Percentiles rank a stretch among this genome's conserved stretches.
Conservation (phyloP, 2,797 vertebrate species). For the Parauchenoglanis punctatus region DNA sequence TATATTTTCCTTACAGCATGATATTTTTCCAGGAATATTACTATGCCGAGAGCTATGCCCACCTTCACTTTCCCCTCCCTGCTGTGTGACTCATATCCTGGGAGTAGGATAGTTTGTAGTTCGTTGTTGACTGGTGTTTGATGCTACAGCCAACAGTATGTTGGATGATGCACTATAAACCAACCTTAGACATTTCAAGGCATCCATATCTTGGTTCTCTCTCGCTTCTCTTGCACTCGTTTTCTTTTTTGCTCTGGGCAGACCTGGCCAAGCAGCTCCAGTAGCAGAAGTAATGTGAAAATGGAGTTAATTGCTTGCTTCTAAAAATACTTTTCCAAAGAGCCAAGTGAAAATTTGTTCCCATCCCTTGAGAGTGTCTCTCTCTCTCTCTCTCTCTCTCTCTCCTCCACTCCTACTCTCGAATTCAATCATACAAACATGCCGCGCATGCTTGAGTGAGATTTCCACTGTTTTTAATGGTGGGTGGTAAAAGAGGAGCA, state of each 20-base stretch:
- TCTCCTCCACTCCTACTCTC: not conserved
- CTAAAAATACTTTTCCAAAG: slow-evolving; percentile 70
- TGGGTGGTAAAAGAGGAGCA: slow-evolving; percentile 13
- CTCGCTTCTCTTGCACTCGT: not conserved
- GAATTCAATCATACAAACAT: slow-evolving; percentile 27
- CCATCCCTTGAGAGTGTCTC: slow-evolving; percentile 3
- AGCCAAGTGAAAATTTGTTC: slow-evolving; percentile 59
- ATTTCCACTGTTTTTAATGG: slow-evolving; percentile 16
- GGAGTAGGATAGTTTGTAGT: slow-evolving; percentile 17
- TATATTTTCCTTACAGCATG: not conserved
- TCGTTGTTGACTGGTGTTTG: not conserved
- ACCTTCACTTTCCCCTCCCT: not conserved
- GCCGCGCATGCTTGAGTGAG: not conserved
- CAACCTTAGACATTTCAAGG: not conserved
- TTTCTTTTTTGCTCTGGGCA: not conserved
- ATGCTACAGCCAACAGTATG: slow-evolving; percentile 5
- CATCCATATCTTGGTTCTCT: not conserved
- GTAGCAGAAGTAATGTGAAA: slow-evolving; percentile 62
- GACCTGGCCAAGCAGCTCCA: slow-evolving; percentile 48
- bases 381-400: not conserved
- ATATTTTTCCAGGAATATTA: not conserved
- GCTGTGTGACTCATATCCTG: slow-evolving; percentile 3
- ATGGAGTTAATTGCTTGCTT: slow-evolving; percentile 66
- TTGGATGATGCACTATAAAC: not conserved
- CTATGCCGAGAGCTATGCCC: not conserved